Conservation (phyloP, 2,113 vertebrate species). For the Pontoporia blainvillei region DNA sequence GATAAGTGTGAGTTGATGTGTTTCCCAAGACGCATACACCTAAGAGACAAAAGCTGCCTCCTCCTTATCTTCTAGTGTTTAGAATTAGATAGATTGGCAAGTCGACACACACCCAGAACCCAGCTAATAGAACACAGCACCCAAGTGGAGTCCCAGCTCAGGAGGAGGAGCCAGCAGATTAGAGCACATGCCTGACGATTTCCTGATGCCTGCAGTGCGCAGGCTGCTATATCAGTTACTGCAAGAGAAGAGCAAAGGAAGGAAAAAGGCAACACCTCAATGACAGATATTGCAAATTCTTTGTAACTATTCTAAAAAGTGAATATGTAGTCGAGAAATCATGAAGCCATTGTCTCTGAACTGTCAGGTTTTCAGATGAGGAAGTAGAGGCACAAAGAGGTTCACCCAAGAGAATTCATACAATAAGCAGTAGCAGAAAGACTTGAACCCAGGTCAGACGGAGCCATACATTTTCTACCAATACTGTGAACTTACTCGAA, state of each 20-base stretch:
- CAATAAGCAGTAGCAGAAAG: neutral
- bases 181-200: neutral
- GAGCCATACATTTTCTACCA: neutral
- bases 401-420: neutral
- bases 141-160: neutral
- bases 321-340: neutral
- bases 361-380: neutral
- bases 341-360: neutral
- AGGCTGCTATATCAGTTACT: neutral
- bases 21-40: neutral
- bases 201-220: neutral
- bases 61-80: neutral
- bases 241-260: neutral
- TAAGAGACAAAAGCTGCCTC: neutral
- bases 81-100: neutral
- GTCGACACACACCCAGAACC: neutral
- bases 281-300: neutral
- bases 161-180: neutral
- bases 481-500: neutral
- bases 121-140: neutral
- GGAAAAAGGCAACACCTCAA: neutral
- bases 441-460: neutral
- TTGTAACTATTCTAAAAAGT: conserved; percentile 12
- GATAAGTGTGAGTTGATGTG: neutral
- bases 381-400: neutral